Percentiles rank a stretch among this genome's conserved stretches.
Conservation (phyloP, 2,797 vertebrate genomes). For the Chromobotia macracanthus region DNA sequence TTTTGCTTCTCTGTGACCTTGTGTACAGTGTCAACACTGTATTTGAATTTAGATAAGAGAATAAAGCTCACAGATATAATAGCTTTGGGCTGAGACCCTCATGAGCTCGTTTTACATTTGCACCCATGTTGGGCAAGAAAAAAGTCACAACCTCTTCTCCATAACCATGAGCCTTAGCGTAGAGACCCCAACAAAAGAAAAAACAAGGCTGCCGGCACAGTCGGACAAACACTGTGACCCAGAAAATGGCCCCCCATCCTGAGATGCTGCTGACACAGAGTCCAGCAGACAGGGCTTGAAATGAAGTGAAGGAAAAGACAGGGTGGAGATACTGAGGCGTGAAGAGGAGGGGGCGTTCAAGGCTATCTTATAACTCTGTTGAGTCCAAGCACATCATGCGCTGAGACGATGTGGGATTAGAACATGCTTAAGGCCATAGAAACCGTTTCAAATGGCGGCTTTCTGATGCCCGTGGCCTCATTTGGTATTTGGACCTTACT, state of each 20-base stretch:
- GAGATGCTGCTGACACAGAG: constrained; percentile 44
- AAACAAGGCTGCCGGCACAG: constrained; percentile 27
- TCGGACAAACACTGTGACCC: constrained; percentile 49
- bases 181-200: neutral
- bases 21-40: constrained; percentile 14
- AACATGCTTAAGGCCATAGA: constrained; percentile 66
- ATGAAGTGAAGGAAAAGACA: constrained; percentile 3
- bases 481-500: constrained; percentile 41
- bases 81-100: constrained; percentile 24
- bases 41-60: constrained; percentile 24
- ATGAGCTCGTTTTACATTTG: constrained; percentile 30
- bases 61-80: constrained; percentile 17
- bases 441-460: constrained; percentile 71
- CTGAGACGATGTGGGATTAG: constrained; percentile 67
- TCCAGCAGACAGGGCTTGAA: constrained; percentile 27
- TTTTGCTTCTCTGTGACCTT: constrained; percentile 9
- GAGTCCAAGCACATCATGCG: constrained; percentile 59
- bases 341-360: constrained; percentile 4
- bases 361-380: constrained; percentile 64
- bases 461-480: constrained; percentile 47
- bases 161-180: neutral
- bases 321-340: neutral
- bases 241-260: constrained; percentile 47
- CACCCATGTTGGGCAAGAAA: constrained; percentile 27
- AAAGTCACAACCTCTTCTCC: neutral